phyloP scores from a whole-genome alignment of 2,888 invertebrate species.

The Fragum whitleyi region DNA sequence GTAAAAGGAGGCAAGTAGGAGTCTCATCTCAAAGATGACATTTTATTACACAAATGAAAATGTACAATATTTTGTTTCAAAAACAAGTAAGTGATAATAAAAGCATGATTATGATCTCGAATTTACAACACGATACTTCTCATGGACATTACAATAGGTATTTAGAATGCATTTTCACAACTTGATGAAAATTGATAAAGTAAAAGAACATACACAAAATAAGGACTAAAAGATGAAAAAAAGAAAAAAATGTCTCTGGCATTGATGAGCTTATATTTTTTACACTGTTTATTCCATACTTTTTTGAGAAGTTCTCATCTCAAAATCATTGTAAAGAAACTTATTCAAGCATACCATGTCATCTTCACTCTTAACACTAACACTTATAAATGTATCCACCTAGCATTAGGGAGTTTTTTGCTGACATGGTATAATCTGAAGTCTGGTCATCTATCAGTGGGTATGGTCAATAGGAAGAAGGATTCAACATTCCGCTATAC shows the following conservation, averaged over 20 bases:
- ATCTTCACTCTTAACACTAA: slow-evolving; percentile 2
- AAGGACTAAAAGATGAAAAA: background rate
- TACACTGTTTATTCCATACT: too few relatives aligned
- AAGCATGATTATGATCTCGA: background rate
- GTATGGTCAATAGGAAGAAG: background rate
- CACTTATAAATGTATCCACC: background rate
- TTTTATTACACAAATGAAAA: background rate
- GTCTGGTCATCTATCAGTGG: slow-evolving; percentile 9
- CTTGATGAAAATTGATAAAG: background rate
- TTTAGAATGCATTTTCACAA: background rate
- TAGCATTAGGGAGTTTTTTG: background rate
- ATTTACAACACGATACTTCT: background rate
- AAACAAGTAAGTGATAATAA: background rate
- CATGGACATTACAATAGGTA: background rate
- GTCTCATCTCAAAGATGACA: background rate
- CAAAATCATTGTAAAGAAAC: background rate
- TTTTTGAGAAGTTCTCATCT: too few relatives aligned
- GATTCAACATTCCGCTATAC: slow-evolving; percentile 14
- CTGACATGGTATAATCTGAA: slow-evolving; percentile 18
- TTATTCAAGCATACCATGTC: slow-evolving; percentile 11
- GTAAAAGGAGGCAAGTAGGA: too few relatives aligned
- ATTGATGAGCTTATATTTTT: too few relatives aligned
- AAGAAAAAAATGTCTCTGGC: background rate
- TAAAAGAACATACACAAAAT: slow-evolving; percentile 4
- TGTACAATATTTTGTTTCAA: background rate